A percentile compares a stretch with the other conserved stretches of the same genome.
phyloP scores from a whole-genome alignment of 1,140 invertebrate genomes.

The Phenacoccus solenopsis region DNA sequence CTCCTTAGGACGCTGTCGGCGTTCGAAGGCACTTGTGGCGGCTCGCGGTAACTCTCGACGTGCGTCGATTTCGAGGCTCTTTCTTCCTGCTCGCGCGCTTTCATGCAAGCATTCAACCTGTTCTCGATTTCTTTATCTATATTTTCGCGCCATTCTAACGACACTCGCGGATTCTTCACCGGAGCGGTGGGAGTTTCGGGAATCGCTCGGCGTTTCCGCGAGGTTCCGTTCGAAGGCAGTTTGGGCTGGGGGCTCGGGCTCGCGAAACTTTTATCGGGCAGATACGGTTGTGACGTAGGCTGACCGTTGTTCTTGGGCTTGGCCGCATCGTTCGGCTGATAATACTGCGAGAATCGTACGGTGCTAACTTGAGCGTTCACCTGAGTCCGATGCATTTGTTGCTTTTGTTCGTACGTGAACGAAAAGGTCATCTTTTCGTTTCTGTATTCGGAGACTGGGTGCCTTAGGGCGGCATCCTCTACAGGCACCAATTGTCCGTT shows the following conservation, averaged over 20 bases:
- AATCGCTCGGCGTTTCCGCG: not conserved
- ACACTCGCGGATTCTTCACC: not conserved
- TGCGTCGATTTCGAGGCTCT: not conserved
- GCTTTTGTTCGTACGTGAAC: constrained; percentile 4
- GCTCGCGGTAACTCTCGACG: not conserved
- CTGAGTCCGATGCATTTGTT: constrained; percentile 26
- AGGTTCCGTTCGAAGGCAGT: not conserved
- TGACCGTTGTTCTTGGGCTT: constrained; percentile 16
- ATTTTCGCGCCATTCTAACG: not conserved
- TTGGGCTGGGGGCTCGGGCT: not conserved
- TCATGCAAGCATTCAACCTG: not conserved
- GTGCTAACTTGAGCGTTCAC: constrained; percentile 20
- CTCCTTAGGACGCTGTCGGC: not conserved
- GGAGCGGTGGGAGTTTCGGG: not conserved
- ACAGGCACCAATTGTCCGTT: not conserved
- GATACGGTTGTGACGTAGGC: not conserved
- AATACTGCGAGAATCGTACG: constrained; percentile 19
- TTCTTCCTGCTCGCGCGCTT: not conserved
- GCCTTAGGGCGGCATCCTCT: not conserved
- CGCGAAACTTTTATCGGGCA: not conserved
- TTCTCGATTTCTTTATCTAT: constrained; percentile 6
- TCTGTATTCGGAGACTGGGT: not conserved
- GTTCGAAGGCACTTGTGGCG: not conserved
- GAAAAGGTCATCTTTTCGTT: not conserved
- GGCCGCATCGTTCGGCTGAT: constrained; percentile 23